phyloP scores from a whole-genome alignment of 2,113 vertebrate genomes.

The Bungarus multicinctus region DNA sequence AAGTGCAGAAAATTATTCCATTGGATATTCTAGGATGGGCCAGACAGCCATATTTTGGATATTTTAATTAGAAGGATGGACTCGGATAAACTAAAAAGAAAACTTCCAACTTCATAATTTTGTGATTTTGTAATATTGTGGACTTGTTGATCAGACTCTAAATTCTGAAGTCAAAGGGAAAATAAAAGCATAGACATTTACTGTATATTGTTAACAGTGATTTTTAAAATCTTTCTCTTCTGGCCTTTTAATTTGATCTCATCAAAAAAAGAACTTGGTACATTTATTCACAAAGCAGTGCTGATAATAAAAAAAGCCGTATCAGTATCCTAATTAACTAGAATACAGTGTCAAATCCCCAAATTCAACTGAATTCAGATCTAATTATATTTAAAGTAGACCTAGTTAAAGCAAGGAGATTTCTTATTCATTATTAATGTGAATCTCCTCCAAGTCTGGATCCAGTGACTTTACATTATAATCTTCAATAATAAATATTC shows the following conservation, averaged over 20 bases:
- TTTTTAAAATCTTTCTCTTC: neutral
- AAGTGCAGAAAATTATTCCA: neutral
- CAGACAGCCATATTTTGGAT: neutral
- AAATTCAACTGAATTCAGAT: neutral
- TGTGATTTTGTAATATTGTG: neutral
- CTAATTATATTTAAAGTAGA: neutral
- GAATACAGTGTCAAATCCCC: neutral
- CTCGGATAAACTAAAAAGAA: neutral
- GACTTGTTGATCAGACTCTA: neutral
- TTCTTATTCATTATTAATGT: neutral
- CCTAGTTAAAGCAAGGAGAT: neutral
- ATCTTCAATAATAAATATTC: neutral
- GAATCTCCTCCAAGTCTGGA: neutral
- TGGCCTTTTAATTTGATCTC: neutral
- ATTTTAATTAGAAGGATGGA: neutral
- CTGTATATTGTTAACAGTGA: neutral
- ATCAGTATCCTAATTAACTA: neutral
- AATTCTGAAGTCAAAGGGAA: neutral
- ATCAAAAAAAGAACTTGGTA: neutral
- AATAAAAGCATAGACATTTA: neutral
- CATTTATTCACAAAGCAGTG: neutral
- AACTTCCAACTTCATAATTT: neutral
- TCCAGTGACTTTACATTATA: neutral
- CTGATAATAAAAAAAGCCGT: neutral
- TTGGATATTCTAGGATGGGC: neutral